A percentile compares a stretch with the other conserved stretches of the same genome.
Evolutionary conservation across 2,888 invertebrate species (phyloP).

Genomic region (Odontomyia ornata): DNA sequence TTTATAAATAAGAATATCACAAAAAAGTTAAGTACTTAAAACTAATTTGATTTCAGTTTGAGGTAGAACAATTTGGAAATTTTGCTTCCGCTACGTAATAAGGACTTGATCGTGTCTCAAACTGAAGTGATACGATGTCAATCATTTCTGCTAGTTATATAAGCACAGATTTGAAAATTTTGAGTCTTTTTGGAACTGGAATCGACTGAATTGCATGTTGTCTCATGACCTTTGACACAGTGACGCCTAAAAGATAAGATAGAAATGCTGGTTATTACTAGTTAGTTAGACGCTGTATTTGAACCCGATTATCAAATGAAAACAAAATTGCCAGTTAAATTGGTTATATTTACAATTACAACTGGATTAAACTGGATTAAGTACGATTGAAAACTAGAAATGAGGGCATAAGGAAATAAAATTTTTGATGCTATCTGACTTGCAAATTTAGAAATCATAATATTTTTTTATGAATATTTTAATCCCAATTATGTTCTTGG

Average conservation of each 20-base stretch:
- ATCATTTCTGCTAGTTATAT: conserved; percentile 11
- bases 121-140: neutral
- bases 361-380: conserved; percentile 18
- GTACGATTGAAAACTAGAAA: neutral
- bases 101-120: conserved; percentile 2
- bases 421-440: neutral
- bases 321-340: neutral
- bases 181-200: neutral
- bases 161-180: conserved; percentile 12
- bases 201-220: neutral
- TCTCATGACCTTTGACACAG: conserved; percentile 8
- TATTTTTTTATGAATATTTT: no score
- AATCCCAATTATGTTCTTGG: no score
- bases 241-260: conserved; percentile 2
- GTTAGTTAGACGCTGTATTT: conserved; percentile 7
- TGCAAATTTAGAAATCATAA: neutral
- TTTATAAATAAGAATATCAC: neutral
- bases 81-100: neutral
- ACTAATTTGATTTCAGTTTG: no score
- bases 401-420: neutral
- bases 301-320: neutral
- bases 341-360: neutral
- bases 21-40: neutral
- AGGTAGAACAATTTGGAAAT: no score
- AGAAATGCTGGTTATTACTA: neutral